Evolutionary conservation across 1,140 invertebrate genomes (phyloP), one percentile per base, ranked within the genome.

Genomic region (Pogonus chalceus): DNA sequence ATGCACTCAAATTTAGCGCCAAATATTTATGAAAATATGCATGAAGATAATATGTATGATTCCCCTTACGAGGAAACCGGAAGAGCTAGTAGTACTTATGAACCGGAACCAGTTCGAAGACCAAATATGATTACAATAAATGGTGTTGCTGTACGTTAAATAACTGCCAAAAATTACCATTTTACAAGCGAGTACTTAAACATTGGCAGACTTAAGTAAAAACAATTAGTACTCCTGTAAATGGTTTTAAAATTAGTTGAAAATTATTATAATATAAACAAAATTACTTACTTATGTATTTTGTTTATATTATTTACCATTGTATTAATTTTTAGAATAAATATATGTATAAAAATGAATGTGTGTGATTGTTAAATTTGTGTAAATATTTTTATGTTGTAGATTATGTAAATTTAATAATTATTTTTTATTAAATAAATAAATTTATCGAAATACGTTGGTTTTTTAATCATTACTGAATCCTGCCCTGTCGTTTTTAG

Each of bases 21-120:
- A 14, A 81, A 80, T 60, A 80, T 85, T 55, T 87, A 87, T 62
- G 84, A 87, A 65, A 85, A 86, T 62, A 83, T 86, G 49, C 79
- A 78, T 58, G 79, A 83, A 35, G 84, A 87, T 62, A 84, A 83
- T 55, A 76, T 85, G 53, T 87, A 87, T 60, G 84, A 79, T 54
- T 74, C 72, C 9, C 75, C 75, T 14, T 79, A 80, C 58, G 79
- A 81, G 58, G 78, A 81, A 64, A 76, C 66, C 2, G 58, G 62
- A 9, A 46, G 75, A 59, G 80, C 81, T 57, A 78, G 80, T 26
- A 79, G 81, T 48, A 81, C 84, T 20, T 85, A 85, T 66, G 82
- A 85, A 57, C 82, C 82, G 1, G 82, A 83, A 61, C 82, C 82
- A 3, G 69, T 79, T 22, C 69, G 68, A 35, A 62, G 67, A 46